Evolutionary conservation across 2,797 vertebrate genomes (phyloP), one percentile per base, ranked within the genome.

Genomic region (Manis pentadactyla): DNA sequence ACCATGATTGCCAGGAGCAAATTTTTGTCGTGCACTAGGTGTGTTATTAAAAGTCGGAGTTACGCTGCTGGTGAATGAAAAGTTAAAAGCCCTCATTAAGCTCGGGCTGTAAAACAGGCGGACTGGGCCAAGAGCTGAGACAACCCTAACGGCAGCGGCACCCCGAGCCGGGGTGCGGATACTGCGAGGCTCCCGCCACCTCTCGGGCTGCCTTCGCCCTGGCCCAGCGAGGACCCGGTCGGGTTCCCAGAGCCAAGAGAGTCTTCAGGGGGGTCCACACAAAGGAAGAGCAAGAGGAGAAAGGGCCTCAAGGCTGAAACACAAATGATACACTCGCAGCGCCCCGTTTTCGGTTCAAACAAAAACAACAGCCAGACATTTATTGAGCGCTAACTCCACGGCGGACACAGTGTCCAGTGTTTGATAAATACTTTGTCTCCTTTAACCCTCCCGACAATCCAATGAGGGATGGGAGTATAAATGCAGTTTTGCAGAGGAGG

Each of bases 1-100:
- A 99, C 99, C 98, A 97, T 99, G 93, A 98, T 98, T 96, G 99
- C 99, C 99, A 97, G 98, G 98, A 99, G 99, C 99, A 99, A 99
- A 99, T 99, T 99, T 99, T 99, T 99, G 98, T 99, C 98, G 97
- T 98, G 98, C 98, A 98, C 98, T 97, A 98, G 98, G 98, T 97
- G 98, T 98, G 98, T 98, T 98, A 98, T 98, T 98, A 98, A 98
- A 98, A 98, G 97, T 98, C 96, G 96, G 98, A 98, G 97, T 98
- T 98, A 98, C 98, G 97, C 97, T 98, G 97, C 97, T 98, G 98
- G 98, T 98, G 98, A 99, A 99, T 98, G 98, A 98, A 98, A 99
- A 98, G 98, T 98, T 98, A 98, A 98, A 99, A 98, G 98, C 98
- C 97, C 98, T 98, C 98, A 98, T 98, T 98, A 98, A 98, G 95